Evolutionary conservation across 2,888 invertebrate species (phyloP).

Genomic region (Allophyes oxyacanthae): DNA sequence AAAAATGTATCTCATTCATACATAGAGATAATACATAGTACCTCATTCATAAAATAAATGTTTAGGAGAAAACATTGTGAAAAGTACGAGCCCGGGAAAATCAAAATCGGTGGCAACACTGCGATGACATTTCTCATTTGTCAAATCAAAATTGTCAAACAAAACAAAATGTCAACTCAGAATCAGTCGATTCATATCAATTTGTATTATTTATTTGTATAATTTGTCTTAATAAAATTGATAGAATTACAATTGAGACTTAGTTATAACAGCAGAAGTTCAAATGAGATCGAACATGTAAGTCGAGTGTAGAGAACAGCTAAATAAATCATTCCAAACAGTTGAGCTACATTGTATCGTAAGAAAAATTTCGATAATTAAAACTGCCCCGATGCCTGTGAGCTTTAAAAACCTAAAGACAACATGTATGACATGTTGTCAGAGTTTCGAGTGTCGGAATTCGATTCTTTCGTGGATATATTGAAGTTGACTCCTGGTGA

Average conservation of each 20-base stretch:
- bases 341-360: constrained; percentile 46
- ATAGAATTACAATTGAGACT: constrained; percentile 13
- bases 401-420: constrained; percentile 73
- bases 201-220: constrained; percentile 18
- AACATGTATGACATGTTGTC: constrained; percentile 90
- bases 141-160: constrained; percentile 29
- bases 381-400: constrained; percentile 84
- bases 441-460: constrained; percentile 88
- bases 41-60: too few species aligned
- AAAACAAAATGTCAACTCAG: constrained; percentile 52
- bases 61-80: too few species aligned
- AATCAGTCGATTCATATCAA: constrained; percentile 26
- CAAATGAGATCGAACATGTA: constrained; percentile 1
- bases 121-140: neutral
- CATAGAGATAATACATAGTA: too few species aligned
- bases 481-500: constrained; percentile 91
- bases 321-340: constrained; percentile 6
- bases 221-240: constrained; percentile 4
- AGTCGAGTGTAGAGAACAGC: neutral
- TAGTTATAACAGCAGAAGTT: neutral
- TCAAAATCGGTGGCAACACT: too few species aligned
- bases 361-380: constrained; percentile 60
- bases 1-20: too few species aligned
- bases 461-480: constrained; percentile 92
- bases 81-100: too few species aligned